Conservation (phyloP, 2,113 vertebrate genomes). For the Erpornis zantholeuca region DNA sequence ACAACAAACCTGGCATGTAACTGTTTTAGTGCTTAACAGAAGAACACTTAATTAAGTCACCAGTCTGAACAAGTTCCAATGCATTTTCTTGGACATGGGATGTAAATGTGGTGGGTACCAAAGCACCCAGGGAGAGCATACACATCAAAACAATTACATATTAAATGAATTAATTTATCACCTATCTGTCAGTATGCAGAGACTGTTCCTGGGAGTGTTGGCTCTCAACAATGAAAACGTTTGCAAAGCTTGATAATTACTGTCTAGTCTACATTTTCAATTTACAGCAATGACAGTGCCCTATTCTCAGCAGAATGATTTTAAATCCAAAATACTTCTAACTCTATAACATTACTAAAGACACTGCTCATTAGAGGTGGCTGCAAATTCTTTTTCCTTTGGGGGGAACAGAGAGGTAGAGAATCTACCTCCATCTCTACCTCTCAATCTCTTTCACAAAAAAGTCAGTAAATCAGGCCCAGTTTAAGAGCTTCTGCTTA, state of each 20-base stretch:
- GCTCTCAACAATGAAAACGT: not conserved
- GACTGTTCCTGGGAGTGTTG: not conserved
- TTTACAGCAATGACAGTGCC: not conserved
- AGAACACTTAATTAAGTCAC: conserved; percentile 20
- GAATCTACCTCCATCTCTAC: not conserved
- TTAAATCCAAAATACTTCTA: not conserved
- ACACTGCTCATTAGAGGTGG: not conserved
- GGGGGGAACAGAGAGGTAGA: not conserved
- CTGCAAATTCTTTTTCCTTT: not conserved
- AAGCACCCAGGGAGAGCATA: not conserved
- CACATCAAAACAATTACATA: conserved; percentile 19
- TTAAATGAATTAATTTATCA: conserved; percentile 6
- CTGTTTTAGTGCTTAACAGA: not conserved
- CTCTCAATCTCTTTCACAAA: not conserved
- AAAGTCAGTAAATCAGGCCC: not conserved
- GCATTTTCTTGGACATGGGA: conserved; percentile 7
- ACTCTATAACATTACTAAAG: not conserved
- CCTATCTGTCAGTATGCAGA: not conserved
- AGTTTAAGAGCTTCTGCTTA: not conserved
- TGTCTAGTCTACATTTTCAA: not conserved
- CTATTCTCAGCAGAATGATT: not conserved
- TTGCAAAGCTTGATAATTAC: not conserved
- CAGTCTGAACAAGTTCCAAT: conserved; percentile 34
- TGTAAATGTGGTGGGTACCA: conserved; percentile 1
- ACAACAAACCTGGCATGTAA: not conserved